Percentiles rank a stretch among this genome's conserved stretches.
Conservation (phyloP, 2,113 vertebrate genomes). For the Pelvicachromis taeniatus region DNA sequence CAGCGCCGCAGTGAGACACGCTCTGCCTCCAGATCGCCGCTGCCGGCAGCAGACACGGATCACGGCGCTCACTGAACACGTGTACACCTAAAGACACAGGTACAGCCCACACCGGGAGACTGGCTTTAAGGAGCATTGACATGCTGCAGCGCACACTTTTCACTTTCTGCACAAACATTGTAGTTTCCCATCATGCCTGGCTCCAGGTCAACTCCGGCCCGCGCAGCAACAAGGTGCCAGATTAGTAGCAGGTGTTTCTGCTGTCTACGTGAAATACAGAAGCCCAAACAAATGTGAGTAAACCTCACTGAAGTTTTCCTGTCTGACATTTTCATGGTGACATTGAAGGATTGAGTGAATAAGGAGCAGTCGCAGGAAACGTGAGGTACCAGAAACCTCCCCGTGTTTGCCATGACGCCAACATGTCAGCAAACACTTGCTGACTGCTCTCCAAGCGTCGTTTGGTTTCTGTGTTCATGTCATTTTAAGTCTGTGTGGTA, state of each 20-base stretch:
- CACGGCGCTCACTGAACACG: background rate
- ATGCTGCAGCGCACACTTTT: background rate
- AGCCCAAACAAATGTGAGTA: background rate
- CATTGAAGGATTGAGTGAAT: background rate
- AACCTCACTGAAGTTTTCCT: background rate
- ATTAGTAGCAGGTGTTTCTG: background rate
- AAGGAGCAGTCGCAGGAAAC: background rate
- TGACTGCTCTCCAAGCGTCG: background rate
- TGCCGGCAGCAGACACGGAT: background rate
- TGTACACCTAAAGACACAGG: background rate
- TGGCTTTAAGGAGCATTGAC: background rate
- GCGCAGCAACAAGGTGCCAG: background rate
- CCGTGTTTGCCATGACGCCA: background rate
- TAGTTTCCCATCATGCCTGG: background rate
- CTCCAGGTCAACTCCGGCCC: background rate
- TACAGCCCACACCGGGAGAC: background rate
- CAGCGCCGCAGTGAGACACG: slow-evolving; percentile 14
- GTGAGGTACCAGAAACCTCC: background rate
- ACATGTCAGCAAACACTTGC: background rate
- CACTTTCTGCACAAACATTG: background rate
- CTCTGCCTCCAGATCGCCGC: slow-evolving; percentile 29
- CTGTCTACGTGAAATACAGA: background rate
- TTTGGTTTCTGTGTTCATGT: background rate
- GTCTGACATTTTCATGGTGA: background rate
- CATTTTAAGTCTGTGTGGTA: background rate